phyloP scores from a whole-genome alignment of 2,888 invertebrate genomes.

The Oscheius myriophilus region DNA sequence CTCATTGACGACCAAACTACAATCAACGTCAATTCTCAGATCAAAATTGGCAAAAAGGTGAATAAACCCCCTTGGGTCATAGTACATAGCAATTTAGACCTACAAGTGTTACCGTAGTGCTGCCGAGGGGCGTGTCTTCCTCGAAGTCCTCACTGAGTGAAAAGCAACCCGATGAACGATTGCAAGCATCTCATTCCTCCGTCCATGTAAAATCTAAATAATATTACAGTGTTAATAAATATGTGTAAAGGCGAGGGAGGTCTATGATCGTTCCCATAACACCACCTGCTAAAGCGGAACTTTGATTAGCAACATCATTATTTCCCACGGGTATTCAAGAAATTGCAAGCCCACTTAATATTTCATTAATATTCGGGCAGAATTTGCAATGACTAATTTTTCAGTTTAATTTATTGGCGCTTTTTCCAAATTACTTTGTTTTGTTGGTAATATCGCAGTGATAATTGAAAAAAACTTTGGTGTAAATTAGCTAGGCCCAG shows the following conservation, averaged over 20 bases:
- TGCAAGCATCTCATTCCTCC: background rate
- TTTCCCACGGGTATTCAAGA: background rate
- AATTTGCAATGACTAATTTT: too few relatives aligned
- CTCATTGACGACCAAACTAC: slow-evolving; percentile 55
- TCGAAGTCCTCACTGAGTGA: slow-evolving; percentile 48
- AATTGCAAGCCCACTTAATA: slow-evolving; percentile 1
- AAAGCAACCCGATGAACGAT: background rate
- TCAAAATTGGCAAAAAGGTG: slow-evolving; percentile 54
- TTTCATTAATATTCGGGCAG: too few relatives aligned
- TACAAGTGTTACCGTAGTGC: slow-evolving; percentile 52
- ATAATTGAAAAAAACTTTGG: too few relatives aligned
- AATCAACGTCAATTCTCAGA: slow-evolving; percentile 49
- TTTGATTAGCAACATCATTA: background rate
- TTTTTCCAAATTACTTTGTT: too few relatives aligned
- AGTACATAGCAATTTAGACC: slow-evolving; percentile 30
- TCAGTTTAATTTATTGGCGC: too few relatives aligned
- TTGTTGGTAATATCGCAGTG: too few relatives aligned
- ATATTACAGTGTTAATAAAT: background rate
- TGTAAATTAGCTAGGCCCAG: too few relatives aligned
- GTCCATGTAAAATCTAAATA: background rate
- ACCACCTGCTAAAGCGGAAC: background rate
- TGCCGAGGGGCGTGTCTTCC: slow-evolving; percentile 46
- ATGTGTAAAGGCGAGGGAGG: too few relatives aligned
- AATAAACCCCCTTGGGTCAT: background rate
- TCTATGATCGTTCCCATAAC: too few relatives aligned